phyloP scores from a whole-genome alignment of 2,797 vertebrate genomes.

The Cossypha niveicapilla region DNA sequence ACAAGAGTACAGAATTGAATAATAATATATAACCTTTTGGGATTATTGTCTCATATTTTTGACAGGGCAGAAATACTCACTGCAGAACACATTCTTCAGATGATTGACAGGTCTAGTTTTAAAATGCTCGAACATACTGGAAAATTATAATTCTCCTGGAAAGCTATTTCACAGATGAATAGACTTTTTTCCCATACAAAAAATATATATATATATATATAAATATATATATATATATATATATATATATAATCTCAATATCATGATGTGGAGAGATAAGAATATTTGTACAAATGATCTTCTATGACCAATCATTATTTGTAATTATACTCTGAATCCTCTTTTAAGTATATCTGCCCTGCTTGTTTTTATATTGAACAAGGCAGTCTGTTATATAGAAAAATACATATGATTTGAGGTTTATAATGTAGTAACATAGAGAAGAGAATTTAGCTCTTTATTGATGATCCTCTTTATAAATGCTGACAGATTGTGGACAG shows the following conservation, averaged over 20 bases:
- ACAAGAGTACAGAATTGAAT: neutral
- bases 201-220: too few species aligned
- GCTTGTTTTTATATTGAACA: neutral
- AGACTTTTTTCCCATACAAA: neutral
- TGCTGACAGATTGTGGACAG: neutral
- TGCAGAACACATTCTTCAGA: neutral
- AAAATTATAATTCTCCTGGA: neutral
- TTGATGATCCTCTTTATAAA: neutral
- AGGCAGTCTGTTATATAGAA: neutral
- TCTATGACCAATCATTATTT: neutral
- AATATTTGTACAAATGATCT: neutral
- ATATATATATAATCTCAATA: neutral
- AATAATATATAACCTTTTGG: conserved; percentile 21
- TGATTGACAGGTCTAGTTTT: conserved; percentile 23
- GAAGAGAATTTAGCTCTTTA: neutral
- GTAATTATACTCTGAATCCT: neutral
- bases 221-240: too few species aligned
- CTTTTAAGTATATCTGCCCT: neutral
- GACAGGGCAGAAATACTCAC: conserved; percentile 5
- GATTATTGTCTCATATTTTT: conserved; percentile 9
- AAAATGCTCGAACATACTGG: neutral
- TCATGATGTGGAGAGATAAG: neutral
- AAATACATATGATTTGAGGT: neutral
- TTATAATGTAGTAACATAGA: neutral
- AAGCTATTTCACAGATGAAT: neutral